phyloP scores from a whole-genome alignment of 2,888 invertebrate genomes.

The Drosophila mimetica region DNA sequence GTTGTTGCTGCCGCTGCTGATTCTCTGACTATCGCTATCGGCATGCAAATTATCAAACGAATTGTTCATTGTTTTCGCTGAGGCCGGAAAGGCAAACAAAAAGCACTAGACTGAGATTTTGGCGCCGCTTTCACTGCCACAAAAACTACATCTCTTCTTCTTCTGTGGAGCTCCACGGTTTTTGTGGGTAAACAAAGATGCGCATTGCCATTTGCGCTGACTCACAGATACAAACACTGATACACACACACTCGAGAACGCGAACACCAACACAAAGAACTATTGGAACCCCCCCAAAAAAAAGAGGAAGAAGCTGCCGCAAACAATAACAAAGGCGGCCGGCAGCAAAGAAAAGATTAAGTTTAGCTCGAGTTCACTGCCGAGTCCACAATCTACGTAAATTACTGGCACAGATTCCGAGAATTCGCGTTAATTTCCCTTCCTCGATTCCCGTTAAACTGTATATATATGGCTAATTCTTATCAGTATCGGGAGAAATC shows the following conservation, averaged over 20 bases:
- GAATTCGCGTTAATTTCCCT: slow-evolving; percentile 3
- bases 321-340: slow-evolving; percentile 66
- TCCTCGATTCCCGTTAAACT: slow-evolving; percentile 1
- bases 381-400: neutral
- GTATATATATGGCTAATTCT: slow-evolving; percentile 5
- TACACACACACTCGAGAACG: slow-evolving; percentile 38
- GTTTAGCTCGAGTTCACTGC: slow-evolving; percentile 6
- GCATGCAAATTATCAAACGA: slow-evolving; percentile 75
- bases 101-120: slow-evolving; percentile 39
- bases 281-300: slow-evolving; percentile 31
- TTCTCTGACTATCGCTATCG: slow-evolving; percentile 51
- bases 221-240: slow-evolving; percentile 40
- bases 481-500: slow-evolving; percentile 39
- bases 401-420: slow-evolving; percentile 4
- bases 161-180: slow-evolving; percentile 18
- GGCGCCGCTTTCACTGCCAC: slow-evolving; percentile 63
- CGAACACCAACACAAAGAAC: slow-evolving; percentile 44
- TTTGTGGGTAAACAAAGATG: slow-evolving; percentile 65
- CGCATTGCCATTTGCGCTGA: slow-evolving; percentile 73
- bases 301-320: slow-evolving; percentile 43
- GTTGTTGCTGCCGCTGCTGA: slow-evolving; percentile 58
- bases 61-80: slow-evolving; percentile 64
- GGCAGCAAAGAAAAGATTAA: slow-evolving; percentile 3
- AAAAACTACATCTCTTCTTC: slow-evolving; percentile 4
- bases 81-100: slow-evolving; percentile 7